phyloP scores from a whole-genome alignment of 2,888 invertebrate genomes.

The Dione vanillae region DNA sequence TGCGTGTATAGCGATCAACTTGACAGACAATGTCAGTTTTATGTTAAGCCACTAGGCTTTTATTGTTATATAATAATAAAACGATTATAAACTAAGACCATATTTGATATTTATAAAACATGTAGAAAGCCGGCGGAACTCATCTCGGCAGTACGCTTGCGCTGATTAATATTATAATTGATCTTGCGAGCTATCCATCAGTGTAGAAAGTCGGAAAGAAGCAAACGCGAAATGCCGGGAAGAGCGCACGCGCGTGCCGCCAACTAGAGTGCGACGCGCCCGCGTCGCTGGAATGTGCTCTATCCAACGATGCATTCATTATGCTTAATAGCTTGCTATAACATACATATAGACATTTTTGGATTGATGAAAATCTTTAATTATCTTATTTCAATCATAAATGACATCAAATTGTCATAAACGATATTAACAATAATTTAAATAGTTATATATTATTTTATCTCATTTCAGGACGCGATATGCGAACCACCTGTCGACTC shows the following conservation, averaged over 20 bases:
- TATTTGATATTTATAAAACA: conserved; percentile 36
- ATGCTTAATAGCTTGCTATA: conserved; percentile 27
- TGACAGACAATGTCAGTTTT: no score
- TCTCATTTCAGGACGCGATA: conserved; percentile 87
- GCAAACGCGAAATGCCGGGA: conserved; percentile 58
- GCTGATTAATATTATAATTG: conserved; percentile 84
- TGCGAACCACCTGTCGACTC: conserved; percentile 93
- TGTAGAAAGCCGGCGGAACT: conserved; percentile 75
- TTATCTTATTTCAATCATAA: neutral
- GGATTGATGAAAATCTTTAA: conserved; percentile 1
- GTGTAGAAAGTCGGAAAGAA: conserved; percentile 82
- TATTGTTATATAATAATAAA: no score
- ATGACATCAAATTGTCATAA: neutral
- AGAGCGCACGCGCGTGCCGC: conserved; percentile 63
- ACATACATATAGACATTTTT: conserved; percentile 20
- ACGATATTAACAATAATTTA: neutral
- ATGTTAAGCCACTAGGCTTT: no score
- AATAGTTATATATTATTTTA: conserved; percentile 4
- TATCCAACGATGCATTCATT: conserved; percentile 53
- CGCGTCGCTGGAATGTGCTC: conserved; percentile 61
- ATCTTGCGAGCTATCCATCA: conserved; percentile 78
- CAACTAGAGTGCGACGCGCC: conserved; percentile 77
- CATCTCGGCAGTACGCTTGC: conserved; percentile 75
- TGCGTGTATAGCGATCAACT: no score
- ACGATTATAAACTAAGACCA: neutral